Percentiles rank a stretch among this genome's conserved stretches.
Conservation (phyloP, 1,140 invertebrate species). For the Galleria mellonella region DNA sequence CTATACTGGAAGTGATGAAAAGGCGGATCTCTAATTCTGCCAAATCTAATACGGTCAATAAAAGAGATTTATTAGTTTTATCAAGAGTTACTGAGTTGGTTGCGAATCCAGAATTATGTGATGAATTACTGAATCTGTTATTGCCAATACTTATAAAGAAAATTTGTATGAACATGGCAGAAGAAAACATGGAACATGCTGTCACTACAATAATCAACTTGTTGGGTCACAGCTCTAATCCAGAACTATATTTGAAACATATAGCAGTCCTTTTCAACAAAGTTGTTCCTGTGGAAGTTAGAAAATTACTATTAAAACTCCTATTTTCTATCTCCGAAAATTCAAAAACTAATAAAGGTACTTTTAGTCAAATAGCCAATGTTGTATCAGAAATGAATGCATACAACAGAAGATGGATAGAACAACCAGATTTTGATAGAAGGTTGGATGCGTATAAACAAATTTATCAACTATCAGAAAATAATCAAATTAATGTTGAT, state of each 20-base stretch:
- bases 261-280: conserved; percentile 80
- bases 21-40: conserved; percentile 76
- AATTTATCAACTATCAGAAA: conserved; percentile 77
- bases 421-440: conserved; percentile 92
- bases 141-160: conserved; percentile 85
- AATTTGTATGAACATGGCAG: conserved; percentile 77
- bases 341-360: conserved; percentile 49
- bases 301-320: conserved; percentile 79
- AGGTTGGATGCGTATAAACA: conserved; percentile 83
- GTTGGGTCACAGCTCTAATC: conserved; percentile 79
- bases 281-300: conserved; percentile 74
- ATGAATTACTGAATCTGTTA: conserved; percentile 80
- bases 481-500: conserved; percentile 76
- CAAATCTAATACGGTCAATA: conserved; percentile 76
- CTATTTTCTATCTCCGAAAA: conserved; percentile 74
- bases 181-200: conserved; percentile 77
- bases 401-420: conserved; percentile 88
- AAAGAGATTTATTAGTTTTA: conserved; percentile 85
- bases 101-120: conserved; percentile 78
- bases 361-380: conserved; percentile 48
- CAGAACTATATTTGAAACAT: conserved; percentile 79
- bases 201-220: conserved; percentile 82
- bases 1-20: conserved; percentile 83
- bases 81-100: conserved; percentile 86
- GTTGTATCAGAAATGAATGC: conserved; percentile 86